Percentiles rank a stretch among this genome's conserved stretches.
phyloP scores from a whole-genome alignment of 2,797 vertebrate genomes.

The Melanitta fusca region DNA sequence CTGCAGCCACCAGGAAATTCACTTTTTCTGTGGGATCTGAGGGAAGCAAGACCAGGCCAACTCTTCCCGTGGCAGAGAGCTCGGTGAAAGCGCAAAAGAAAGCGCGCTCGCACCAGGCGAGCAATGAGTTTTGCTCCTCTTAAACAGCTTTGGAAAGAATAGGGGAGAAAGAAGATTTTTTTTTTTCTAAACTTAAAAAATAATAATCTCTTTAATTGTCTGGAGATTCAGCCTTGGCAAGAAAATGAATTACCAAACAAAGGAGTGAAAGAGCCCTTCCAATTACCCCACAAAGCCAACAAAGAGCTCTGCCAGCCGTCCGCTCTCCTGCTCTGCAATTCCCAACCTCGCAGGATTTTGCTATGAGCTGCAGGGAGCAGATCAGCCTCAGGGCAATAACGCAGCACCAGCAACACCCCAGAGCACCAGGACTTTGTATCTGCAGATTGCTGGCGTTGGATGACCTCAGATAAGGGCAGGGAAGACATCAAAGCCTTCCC shows the following conservation, averaged over 20 bases:
- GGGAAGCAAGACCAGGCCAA: background rate
- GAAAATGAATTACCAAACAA: background rate
- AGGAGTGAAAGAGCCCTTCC: background rate
- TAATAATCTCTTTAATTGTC: background rate
- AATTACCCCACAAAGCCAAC: background rate
- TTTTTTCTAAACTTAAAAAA: background rate
- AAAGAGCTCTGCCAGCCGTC: background rate
- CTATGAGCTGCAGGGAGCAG: background rate
- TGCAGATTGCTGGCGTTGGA: background rate
- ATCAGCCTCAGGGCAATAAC: fast-evolving
- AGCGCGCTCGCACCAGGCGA: background rate
- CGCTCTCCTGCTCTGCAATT: background rate
- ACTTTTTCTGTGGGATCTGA: background rate
- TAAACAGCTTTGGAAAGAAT: background rate
- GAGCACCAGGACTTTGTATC: background rate
- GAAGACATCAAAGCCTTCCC: background rate
- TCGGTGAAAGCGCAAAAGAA: background rate
- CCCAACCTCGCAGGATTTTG: background rate
- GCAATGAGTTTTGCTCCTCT: background rate
- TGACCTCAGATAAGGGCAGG: background rate
- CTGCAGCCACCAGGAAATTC: background rate
- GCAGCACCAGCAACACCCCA: background rate
- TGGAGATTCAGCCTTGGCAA: background rate
- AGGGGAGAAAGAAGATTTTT: background rate
- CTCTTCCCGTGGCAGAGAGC: background rate